phyloP scores from a whole-genome alignment of 1,140 invertebrate genomes.

The Thaumatotibia leucotreta region DNA sequence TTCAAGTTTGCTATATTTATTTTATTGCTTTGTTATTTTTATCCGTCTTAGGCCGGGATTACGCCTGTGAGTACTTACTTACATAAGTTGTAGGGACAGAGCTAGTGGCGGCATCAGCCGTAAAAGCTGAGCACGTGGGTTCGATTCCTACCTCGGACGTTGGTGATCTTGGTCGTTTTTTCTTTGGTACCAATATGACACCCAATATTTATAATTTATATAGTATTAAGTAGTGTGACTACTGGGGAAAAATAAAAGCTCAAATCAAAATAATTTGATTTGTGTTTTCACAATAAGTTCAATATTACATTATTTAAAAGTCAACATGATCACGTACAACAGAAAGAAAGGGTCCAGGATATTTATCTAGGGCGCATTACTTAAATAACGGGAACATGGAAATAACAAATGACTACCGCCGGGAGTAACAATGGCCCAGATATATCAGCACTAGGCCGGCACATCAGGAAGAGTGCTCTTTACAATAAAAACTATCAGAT shows the following conservation, averaged over 20 bases:
- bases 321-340: neutral
- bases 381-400: constrained; percentile 37
- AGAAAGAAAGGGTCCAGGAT: constrained; percentile 35
- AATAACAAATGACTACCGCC: constrained; percentile 42
- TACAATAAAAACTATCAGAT: neutral
- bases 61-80: too few relatives aligned
- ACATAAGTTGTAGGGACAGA: too few relatives aligned
- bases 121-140: too few relatives aligned
- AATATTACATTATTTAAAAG: neutral
- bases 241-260: too few relatives aligned
- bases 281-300: too few relatives aligned
- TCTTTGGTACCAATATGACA: too few relatives aligned
- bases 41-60: neutral
- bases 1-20: neutral
- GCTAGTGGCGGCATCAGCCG: too few relatives aligned
- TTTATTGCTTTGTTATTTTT: neutral
- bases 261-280: too few relatives aligned
- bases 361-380: constrained; percentile 39
- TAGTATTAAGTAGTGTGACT: too few relatives aligned
- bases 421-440: constrained; percentile 38
- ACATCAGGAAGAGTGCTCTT: constrained; percentile 32
- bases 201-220: too few relatives aligned
- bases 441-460: constrained; percentile 35
- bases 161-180: too few relatives aligned
- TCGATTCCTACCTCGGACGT: too few relatives aligned